Evolutionary conservation across 2,113 vertebrate genomes (phyloP).

Genomic region (Electrona antarctica): DNA sequence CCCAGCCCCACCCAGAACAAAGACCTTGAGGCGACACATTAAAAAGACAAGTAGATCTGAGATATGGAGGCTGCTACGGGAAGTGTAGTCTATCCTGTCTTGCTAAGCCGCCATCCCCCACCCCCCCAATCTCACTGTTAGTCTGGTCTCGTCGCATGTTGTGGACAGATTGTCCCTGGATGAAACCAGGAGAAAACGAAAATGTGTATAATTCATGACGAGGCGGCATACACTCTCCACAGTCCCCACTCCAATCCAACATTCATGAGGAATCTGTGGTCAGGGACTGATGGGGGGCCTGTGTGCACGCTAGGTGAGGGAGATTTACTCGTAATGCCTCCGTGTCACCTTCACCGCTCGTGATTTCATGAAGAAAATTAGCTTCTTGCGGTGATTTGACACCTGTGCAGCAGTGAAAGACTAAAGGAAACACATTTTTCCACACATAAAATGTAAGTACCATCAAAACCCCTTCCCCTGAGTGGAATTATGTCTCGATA

Average conservation of each 20-base stretch:
- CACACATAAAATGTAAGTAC: no score
- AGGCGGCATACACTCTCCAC: conserved; percentile 17
- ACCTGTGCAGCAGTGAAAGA: neutral
- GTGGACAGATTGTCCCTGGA: conserved; percentile 10
- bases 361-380: conserved; percentile 2
- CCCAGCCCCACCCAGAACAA: neutral
- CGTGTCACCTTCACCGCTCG: conserved; percentile 27
- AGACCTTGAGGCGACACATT: conserved; percentile 32
- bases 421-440: neutral
- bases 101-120: neutral
- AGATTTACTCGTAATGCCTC: conserved; percentile 31
- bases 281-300: neutral
- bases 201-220: conserved; percentile 39
- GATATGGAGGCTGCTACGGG: neutral
- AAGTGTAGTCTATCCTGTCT: neutral
- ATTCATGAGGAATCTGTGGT: conserved; percentile 29
- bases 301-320: neutral
- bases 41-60: conserved; percentile 14
- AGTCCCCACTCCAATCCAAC: conserved; percentile 19
- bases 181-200: neutral
- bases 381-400: neutral
- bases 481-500: neutral
- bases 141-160: conserved; percentile 16
- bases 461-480: neutral
- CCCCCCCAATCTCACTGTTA: conserved; percentile 25